A percentile compares a stretch with the other conserved stretches of the same genome.
These are phyloP conservation scores for Spongilla lacustris DNA, from an alignment of 37 sponge, comb jelly and placozoan genomes.

Conservation along the genomic window DNA sequence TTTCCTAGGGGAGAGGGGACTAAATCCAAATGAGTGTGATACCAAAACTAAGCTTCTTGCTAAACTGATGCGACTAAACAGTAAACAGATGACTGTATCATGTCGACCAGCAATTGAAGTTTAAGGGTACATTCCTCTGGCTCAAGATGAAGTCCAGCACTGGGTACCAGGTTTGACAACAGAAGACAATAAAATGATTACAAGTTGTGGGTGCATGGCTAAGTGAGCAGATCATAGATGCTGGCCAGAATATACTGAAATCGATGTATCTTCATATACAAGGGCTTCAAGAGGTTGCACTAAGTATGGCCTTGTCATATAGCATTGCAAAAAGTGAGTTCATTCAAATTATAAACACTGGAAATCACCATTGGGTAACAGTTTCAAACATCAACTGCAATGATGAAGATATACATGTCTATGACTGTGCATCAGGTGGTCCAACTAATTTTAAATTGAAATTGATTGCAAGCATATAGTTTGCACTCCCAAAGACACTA, in stretches of 20 bases:
- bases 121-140: neutral
- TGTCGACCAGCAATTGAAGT: neutral
- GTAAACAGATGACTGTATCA: neutral
- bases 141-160: neutral
- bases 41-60: neutral
- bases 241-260: slow-evolving; percentile 11
- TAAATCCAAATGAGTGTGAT: neutral
- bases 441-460: neutral
- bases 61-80: neutral
- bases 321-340: slow-evolving; percentile 21
- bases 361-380: slow-evolving; percentile 34
- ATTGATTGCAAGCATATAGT: neutral
- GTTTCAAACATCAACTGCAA: slow-evolving; percentile 25
- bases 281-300: slow-evolving; percentile 13
- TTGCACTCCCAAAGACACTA: slow-evolving; percentile 18
- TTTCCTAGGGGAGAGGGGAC: neutral
- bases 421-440: slow-evolving; percentile 12
- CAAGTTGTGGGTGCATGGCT: slow-evolving; percentile 28
- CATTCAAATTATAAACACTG: slow-evolving; percentile 24
- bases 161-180: slow-evolving; percentile 26
- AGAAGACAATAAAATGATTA: slow-evolving; percentile 8
- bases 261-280: neutral
- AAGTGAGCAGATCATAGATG: neutral
- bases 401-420: slow-evolving; percentile 22
- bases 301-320: slow-evolving; percentile 4